phyloP scores from a whole-genome alignment of 2,113 vertebrate genomes.

The Condylura cristata region DNA sequence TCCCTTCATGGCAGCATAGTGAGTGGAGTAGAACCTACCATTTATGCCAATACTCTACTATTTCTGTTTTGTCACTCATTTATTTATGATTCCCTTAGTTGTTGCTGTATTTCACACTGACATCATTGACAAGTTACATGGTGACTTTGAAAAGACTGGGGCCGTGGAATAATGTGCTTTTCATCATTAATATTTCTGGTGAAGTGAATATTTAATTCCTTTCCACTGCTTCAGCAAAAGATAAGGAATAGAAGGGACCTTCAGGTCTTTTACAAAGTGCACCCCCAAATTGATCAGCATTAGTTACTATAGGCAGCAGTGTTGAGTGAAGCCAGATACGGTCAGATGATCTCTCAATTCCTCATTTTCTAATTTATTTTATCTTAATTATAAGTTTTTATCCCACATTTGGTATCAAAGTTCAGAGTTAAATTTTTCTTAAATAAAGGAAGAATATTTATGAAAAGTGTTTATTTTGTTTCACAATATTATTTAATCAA shows the following conservation, averaged over 20 bases:
- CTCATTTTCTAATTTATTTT: neutral
- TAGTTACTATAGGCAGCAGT: accelerated
- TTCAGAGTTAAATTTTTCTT: slow-evolving; percentile 1
- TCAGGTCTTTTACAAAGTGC: neutral
- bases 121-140: neutral
- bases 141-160: neutral
- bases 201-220: neutral
- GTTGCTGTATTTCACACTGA: neutral
- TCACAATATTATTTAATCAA: neutral
- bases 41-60: neutral
- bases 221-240: neutral
- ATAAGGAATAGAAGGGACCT: neutral
- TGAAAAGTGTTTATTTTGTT: neutral
- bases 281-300: neutral
- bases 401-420: neutral
- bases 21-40: neutral
- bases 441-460: neutral
- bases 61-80: neutral
- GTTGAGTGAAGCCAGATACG: neutral
- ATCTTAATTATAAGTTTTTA: neutral
- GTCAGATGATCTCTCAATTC: neutral
- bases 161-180: neutral
- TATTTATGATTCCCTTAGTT: neutral
- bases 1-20: neutral
- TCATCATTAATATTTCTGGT: neutral